A percentile compares a stretch with the other conserved stretches of the same genome.
Evolutionary conservation across 2,113 vertebrate species (phyloP).

Genomic region (Eretmochelys imbricata): DNA sequence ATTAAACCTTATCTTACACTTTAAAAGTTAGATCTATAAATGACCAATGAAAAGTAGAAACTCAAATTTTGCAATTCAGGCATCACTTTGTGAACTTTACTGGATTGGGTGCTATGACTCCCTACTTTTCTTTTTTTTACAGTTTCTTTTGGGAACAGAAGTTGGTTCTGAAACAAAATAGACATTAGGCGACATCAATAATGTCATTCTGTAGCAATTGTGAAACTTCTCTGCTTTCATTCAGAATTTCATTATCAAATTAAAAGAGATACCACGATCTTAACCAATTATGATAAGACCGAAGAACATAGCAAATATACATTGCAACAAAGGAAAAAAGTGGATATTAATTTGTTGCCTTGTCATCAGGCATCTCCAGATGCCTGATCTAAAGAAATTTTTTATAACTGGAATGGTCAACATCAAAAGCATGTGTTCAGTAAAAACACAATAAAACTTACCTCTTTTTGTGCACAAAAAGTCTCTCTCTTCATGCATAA

Average conservation of each 20-base stretch:
- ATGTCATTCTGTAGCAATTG: slow-evolving; percentile 27
- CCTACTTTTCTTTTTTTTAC: accelerated
- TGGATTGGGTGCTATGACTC: accelerated
- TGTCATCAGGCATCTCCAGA: not conserved
- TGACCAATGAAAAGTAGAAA: slow-evolving; percentile 43
- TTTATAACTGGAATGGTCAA: not conserved
- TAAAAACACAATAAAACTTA: not conserved
- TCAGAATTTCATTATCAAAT: slow-evolving; percentile 46
- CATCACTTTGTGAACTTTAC: slow-evolving; percentile 9
- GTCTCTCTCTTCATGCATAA: accelerated
- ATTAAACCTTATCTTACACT: slow-evolving; percentile 40
- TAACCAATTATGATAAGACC: not conserved
- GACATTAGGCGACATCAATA: slow-evolving; percentile 9
- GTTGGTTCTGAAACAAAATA: slow-evolving; percentile 38
- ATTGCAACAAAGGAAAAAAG: not conserved
- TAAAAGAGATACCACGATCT: not conserved
- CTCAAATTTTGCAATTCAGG: not conserved
- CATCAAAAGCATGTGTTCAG: not conserved
- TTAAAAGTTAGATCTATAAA: slow-evolving; percentile 48
- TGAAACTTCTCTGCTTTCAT: slow-evolving; percentile 10
- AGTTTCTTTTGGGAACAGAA: not conserved
- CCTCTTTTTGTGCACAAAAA: not conserved
- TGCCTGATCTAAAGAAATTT: not conserved
- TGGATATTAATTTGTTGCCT: not conserved
- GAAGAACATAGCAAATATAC: accelerated